Conservation (phyloP, 2,888 invertebrate species). For the Drymonia ruficornis region DNA sequence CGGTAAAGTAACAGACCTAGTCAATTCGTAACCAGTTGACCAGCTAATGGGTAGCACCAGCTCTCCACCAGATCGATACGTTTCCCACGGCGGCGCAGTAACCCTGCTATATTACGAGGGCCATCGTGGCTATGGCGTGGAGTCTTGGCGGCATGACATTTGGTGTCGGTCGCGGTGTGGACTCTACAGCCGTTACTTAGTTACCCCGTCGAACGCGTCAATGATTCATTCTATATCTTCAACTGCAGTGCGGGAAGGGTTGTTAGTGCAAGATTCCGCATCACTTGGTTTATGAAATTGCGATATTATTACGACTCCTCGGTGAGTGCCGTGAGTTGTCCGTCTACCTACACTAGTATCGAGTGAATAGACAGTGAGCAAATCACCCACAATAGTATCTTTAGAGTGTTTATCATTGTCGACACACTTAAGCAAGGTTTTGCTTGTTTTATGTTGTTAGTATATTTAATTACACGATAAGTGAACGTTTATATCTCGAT, state of each 20-base stretch:
- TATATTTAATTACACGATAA: conserved; percentile 1
- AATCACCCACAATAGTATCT: conserved; percentile 3
- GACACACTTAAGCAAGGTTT: neutral
- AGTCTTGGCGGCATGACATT: conserved; percentile 43
- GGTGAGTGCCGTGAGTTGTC: conserved; percentile 54
- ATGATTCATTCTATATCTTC: conserved; percentile 54
- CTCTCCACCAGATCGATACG: conserved; percentile 73
- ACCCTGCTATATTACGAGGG: conserved; percentile 57
- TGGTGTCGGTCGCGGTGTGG: conserved; percentile 52
- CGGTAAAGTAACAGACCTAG: conserved; percentile 39
- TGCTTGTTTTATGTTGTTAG: neutral
- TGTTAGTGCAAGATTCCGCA: conserved; percentile 34
- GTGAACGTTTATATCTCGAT: neutral
- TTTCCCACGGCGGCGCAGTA: conserved; percentile 72
- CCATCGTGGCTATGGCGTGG: conserved; percentile 30
- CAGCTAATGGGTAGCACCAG: conserved; percentile 55
- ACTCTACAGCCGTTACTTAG: conserved; percentile 60
- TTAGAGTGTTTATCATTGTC: conserved; percentile 1
- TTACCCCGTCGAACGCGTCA: conserved; percentile 46
- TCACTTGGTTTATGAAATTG: conserved; percentile 68
- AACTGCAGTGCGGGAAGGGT: conserved; percentile 47
- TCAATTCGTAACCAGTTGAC: conserved; percentile 47
- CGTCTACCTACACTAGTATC: conserved; percentile 11
- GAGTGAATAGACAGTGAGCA: conserved; percentile 14
- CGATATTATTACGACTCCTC: conserved; percentile 77